Conservation (phyloP, 2,113 vertebrate genomes). For the Oncorhynchus masou region DNA sequence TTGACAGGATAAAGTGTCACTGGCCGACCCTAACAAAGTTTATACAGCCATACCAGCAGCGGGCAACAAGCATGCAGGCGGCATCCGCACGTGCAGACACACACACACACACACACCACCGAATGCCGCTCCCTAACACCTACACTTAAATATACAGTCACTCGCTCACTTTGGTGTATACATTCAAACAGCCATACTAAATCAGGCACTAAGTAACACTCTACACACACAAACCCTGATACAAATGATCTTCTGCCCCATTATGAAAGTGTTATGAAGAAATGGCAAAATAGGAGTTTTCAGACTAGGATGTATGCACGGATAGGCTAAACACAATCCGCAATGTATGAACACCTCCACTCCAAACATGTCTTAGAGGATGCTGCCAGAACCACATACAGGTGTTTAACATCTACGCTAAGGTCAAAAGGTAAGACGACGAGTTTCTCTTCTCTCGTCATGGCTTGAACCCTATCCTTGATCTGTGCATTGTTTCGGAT, state of each 20-base stretch:
- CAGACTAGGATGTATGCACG: background rate
- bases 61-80: background rate
- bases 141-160: background rate
- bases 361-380: background rate
- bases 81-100: background rate
- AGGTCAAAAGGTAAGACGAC: conserved; percentile 44
- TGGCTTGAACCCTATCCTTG: conserved; percentile 10
- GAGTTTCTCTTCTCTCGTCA: conserved; percentile 32
- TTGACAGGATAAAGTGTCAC: conserved; percentile 7
- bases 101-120: background rate
- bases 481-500: conserved; percentile 22
- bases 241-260: background rate
- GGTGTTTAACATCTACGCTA: background rate
- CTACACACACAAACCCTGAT: background rate
- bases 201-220: background rate
- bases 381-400: background rate
- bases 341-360: background rate
- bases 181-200: background rate
- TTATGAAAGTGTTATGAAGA: background rate
- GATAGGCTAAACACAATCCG: background rate
- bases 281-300: background rate
- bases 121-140: background rate
- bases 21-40: background rate
- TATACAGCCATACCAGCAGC: background rate
- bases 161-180: background rate